Percentiles rank a stretch among this genome's conserved stretches.
These are phyloP conservation scores for Aphaenogaster floridana DNA, from an alignment of 1,140 invertebrate genomes.

Conservation along the genomic window DNA sequence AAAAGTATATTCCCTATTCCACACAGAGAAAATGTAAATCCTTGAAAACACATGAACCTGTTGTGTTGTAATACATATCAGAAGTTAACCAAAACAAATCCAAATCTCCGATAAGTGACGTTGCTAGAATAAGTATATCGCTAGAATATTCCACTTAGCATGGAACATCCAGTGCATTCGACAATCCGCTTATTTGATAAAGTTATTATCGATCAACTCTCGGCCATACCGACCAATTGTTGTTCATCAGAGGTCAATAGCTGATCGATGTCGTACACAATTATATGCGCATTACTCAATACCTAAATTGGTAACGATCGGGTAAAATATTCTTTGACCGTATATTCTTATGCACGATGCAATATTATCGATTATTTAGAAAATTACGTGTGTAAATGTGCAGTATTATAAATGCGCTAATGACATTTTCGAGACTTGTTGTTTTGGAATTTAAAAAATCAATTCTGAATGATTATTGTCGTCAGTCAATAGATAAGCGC, in stretches of 20 bases:
- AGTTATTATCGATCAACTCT: constrained; percentile 8
- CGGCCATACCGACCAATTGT: background rate
- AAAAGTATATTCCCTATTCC: background rate
- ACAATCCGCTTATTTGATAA: constrained; percentile 15
- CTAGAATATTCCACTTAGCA: constrained; percentile 8
- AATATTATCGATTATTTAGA: background rate
- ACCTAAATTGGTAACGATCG: background rate
- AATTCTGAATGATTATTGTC: background rate
- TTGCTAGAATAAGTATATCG: background rate
- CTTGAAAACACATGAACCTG: background rate
- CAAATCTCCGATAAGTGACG: background rate
- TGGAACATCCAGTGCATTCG: background rate
- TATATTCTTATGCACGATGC: background rate
- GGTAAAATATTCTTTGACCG: background rate
- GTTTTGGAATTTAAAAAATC: background rate
- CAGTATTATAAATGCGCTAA: background rate
- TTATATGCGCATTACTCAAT: background rate
- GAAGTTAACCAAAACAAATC: background rate
- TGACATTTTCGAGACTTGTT: background rate
- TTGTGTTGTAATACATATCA: background rate
- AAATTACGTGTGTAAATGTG: background rate
- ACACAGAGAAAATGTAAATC: background rate
- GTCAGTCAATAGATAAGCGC: background rate
- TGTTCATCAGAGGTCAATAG: constrained; percentile 12
- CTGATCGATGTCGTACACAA: background rate